Evolutionary conservation across 2,113 vertebrate species (phyloP).

Genomic region (Synodontis membranacea): DNA sequence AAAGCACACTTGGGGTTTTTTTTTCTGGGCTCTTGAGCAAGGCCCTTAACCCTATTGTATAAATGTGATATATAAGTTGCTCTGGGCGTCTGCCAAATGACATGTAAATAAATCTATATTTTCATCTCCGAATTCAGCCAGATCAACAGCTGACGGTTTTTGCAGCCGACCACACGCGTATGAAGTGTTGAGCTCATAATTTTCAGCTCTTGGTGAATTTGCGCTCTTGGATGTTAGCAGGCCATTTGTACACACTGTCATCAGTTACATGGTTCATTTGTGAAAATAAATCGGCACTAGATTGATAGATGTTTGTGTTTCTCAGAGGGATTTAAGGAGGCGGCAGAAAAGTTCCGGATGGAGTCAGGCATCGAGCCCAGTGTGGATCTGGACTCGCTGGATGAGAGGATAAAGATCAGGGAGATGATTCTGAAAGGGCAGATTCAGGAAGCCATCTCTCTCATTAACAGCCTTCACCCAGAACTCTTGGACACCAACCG

Average conservation of each 20-base stretch:
- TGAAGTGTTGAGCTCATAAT: neutral
- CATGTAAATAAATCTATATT: too few relatives aligned
- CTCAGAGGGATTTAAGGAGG: conserved; percentile 98
- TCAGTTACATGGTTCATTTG: neutral
- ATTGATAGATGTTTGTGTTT: conserved; percentile 43
- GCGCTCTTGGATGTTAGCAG: neutral
- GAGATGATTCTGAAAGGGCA: conserved; percentile 98
- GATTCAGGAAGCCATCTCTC: conserved; percentile 94
- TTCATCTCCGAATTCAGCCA: neutral
- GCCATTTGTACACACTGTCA: neutral
- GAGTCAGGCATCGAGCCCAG: conserved; percentile 98
- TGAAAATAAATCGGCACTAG: neutral
- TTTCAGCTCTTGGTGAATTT: neutral
- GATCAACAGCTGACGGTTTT: neutral
- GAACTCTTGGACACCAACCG: conserved; percentile 95
- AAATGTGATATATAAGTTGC: too few relatives aligned
- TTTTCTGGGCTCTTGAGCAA: too few relatives aligned
- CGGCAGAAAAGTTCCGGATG: conserved; percentile 97
- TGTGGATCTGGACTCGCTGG: conserved; percentile 93
- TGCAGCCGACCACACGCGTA: neutral
- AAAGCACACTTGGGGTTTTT: neutral
- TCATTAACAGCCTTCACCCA: conserved; percentile 96
- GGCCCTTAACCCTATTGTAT: too few relatives aligned
- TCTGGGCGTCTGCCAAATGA: too few relatives aligned
- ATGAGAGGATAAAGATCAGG: conserved; percentile 96